Base-by-base conservation (phyloP, 92 coral and sea anemone species). In the Phymanthus crucifer region DNA sequence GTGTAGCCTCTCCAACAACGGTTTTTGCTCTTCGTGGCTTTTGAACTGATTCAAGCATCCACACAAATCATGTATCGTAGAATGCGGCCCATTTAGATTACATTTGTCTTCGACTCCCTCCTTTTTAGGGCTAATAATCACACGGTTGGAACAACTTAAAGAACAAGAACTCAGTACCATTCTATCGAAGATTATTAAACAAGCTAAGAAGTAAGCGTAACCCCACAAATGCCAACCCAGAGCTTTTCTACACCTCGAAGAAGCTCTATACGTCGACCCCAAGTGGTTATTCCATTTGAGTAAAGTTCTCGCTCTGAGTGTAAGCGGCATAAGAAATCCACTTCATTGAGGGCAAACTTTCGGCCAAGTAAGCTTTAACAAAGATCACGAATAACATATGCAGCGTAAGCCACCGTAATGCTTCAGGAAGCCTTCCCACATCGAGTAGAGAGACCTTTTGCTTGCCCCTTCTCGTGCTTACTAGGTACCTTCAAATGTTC, bases 271-370 rank as follows among this genome's bases (percentile, higher is more conserved):
- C 48, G 83, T 38, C 48, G 76, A 46, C 79, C 79, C 83, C 83
- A 70, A 81, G 79, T 40, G 80, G 74, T 74, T 82, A 82, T 67
- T 64, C 80, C 86, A 82, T 82, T 66, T 68, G 80, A 82, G 75
- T 64, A 64, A 74, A 82, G 72, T 82, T 82, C 86, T 82, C 86
- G 74, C 86, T 75, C 78, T 74, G 73, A 70, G 75, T 81, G 80
- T 58, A 66, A 73, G 80, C 86, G 80, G 86, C 86, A 82, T 82
- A 82, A 40, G 86, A 82, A 74, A 75, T 73, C 86, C 80, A 82
- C 73, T 64, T 82, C 86, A 82, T 75, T 75, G 86, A 82, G 80
- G 40, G 80, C 43, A 68, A 58, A 82, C 80, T 73, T 75, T 80
- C 78, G 84, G 84, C 74, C 84, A 73, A 70, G 66, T 33, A 70